Base-by-base conservation (phyloP, 2,797 vertebrate genomes). In the Coluber constrictor region DNA sequence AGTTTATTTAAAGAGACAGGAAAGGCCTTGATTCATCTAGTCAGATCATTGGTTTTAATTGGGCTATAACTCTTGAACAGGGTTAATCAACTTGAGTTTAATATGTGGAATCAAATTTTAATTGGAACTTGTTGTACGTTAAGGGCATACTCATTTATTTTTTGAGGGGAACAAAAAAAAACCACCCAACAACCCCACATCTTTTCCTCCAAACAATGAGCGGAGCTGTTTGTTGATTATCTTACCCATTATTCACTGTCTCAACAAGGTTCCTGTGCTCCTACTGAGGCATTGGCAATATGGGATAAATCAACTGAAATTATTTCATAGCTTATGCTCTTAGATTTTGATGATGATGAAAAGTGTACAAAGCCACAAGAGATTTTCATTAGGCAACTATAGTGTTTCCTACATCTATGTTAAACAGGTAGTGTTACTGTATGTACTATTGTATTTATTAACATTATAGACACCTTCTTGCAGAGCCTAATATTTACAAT, bases 281-380 rank as follows among this genome's bases (percentile, higher is more conserved):
- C 55, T 87, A 66, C 20, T 87, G 91, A 87, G 60, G 60, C 47
- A 55, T 43, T 92, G 86, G 86, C 51, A 92, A 87, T 63, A 87
- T 55, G 32, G n/a, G 37, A 86, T 86, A 60, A 91, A 91, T 91
- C 56, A 91, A n/a, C 56, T 86, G 25, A 83, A 57, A 79, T 90
- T 59, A 60, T 60, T 91, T 91, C 37, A 61, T 86, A 59, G 74
- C 15, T 91, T 29, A 86, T 59, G 59, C 37, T 51, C 56, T 29
- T 90, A 66, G 43, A 9, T 66, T 90, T 70, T 90, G 89, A 61
- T 66, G 61, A 90, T 70, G 60, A 90, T 70, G 54, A 70, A 51
- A 18, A 70, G 47, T 70, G 54, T 55, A 9, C 10, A 59, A 70
- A 90, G 3, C 47, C 43, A 54, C 27, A 70, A n/a, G 29, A 70